A percentile compares a stretch with the other conserved stretches of the same genome.
Evolutionary conservation across 2,113 vertebrate species (phyloP).

Genomic region (Gyps fulvus): DNA sequence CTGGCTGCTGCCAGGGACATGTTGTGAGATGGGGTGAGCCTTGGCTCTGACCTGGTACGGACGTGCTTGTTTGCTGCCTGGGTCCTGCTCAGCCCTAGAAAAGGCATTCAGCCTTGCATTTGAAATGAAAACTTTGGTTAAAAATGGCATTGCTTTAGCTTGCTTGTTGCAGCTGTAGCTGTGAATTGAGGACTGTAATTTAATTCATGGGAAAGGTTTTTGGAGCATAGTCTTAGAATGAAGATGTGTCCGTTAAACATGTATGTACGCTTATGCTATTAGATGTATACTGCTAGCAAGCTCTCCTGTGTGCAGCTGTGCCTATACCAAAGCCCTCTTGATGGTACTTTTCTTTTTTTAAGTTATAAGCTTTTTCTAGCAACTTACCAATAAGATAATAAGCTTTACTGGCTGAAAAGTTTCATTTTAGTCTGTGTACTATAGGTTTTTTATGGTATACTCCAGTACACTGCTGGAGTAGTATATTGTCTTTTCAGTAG

Average conservation of each 20-base stretch:
- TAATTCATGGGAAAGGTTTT: not conserved
- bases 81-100: not conserved
- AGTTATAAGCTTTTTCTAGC: not conserved
- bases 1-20: not conserved
- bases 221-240: not conserved
- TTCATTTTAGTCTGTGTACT: not conserved
- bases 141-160: not conserved
- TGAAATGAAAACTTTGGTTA: not conserved
- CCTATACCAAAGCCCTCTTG: not conserved
- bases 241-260: not conserved
- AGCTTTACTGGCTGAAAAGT: not conserved
- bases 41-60: not conserved
- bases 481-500: not conserved
- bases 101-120: not conserved
- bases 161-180: not conserved
- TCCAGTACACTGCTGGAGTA: not conserved
- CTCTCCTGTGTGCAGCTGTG: not conserved
- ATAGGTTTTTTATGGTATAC: not conserved
- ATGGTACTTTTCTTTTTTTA: not conserved
- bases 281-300: not conserved
- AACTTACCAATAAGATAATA: not conserved
- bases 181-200: not conserved
- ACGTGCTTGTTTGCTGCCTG: not conserved
- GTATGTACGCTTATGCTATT: not conserved
- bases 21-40: rapidly evolving